These are phyloP conservation scores for Melieria picta DNA, from an alignment of 2,888 invertebrate species.

Conservation along the genomic window DNA sequence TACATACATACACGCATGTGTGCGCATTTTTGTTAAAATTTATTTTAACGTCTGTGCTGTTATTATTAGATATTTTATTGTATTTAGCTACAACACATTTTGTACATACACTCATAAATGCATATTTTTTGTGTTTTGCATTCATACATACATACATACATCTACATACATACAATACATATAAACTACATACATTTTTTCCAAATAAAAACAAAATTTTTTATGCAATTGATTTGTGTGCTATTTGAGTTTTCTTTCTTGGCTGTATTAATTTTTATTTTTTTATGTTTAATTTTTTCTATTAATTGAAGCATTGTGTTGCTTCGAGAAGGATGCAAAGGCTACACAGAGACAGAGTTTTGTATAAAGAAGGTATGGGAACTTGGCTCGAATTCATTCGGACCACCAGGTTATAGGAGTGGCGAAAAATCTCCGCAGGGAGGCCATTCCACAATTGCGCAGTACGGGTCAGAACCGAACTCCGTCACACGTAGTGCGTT, in stretches of 20 bases:
- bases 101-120: background rate
- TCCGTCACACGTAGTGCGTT: no score
- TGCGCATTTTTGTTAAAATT: background rate
- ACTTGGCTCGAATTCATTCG: no score
- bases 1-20: background rate
- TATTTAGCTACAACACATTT: background rate
- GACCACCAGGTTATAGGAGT: no score
- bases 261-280: no score
- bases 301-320: no score
- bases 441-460: no score
- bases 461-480: no score
- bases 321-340: no score
- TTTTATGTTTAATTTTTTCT: no score
- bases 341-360: no score
- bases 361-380: no score
- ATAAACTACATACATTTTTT: slow-evolving; percentile 13
- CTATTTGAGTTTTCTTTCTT: slow-evolving; percentile 26
- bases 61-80: background rate
- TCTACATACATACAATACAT: slow-evolving; percentile 13
- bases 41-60: background rate
- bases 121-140: slow-evolving; percentile 3
- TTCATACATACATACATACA: slow-evolving; percentile 17
- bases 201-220: slow-evolving; percentile 28
- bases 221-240: slow-evolving; percentile 32
- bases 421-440: no score